These are phyloP conservation scores for Dynastes grantii DNA, from an alignment of 2,888 invertebrate genomes.

Conservation along the genomic window DNA sequence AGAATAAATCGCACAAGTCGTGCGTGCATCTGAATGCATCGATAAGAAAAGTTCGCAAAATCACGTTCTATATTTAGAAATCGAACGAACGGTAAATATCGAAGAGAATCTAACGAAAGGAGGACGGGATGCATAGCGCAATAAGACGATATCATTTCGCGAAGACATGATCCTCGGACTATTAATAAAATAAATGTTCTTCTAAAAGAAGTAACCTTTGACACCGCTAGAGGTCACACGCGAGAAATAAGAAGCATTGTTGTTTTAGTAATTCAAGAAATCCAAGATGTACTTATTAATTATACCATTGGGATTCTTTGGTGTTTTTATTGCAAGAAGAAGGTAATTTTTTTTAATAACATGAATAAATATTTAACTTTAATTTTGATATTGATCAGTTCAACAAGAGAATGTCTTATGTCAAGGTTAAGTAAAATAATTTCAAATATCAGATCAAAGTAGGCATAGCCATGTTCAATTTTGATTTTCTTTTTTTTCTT, in stretches of 20 bases:
- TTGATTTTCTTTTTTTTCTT: neutral
- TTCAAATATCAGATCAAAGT: slow-evolving; percentile 6
- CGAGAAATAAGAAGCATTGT: slow-evolving; percentile 2
- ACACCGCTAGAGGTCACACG: slow-evolving; percentile 38
- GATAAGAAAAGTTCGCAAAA: neutral
- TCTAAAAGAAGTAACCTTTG: slow-evolving; percentile 42
- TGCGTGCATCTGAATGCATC: neutral
- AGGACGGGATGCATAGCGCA: neutral
- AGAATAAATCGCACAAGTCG: neutral
- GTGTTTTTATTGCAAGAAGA: slow-evolving; percentile 30
- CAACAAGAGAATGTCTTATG: too few relatives aligned
- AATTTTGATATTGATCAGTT: neutral
- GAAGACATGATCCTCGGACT: slow-evolving; percentile 33
- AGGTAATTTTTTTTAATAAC: slow-evolving; percentile 27
- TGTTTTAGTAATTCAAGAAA: slow-evolving; percentile 13
- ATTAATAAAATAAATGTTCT: slow-evolving; percentile 28
- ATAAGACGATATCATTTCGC: slow-evolving; percentile 12
- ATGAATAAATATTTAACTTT: neutral
- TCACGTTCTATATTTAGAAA: slow-evolving; percentile 24
- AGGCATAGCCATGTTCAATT: neutral
- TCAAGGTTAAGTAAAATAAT: too few relatives aligned
- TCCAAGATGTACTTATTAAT: slow-evolving; percentile 41
- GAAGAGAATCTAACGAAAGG: neutral
- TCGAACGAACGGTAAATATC: neutral
- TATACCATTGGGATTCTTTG: slow-evolving; percentile 41